Conservation (phyloP, 1,140 invertebrate species). For the Calosoma granatense region DNA sequence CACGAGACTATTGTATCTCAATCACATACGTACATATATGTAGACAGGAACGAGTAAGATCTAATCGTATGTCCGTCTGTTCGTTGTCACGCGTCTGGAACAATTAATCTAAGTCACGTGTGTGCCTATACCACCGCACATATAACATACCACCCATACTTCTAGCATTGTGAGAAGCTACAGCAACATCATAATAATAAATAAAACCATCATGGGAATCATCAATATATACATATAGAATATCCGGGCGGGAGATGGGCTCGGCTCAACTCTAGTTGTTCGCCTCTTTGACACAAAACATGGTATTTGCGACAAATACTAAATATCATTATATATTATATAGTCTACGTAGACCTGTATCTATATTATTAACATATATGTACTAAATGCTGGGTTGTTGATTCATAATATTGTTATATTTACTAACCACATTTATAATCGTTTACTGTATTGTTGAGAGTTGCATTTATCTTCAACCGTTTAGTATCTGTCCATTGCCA, state of each 20-base stretch:
- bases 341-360: neutral
- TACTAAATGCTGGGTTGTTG: neutral
- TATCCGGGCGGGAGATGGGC: too few species aligned
- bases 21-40: neutral
- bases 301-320: conserved; percentile 7
- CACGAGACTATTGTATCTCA: conserved; percentile 10
- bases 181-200: too few species aligned
- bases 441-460: neutral
- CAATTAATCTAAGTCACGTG: conserved; percentile 4
- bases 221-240: neutral
- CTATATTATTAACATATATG: neutral
- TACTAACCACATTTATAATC: too few species aligned
- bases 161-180: too few species aligned
- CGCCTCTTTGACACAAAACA: neutral
- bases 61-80: neutral
- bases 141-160: too few species aligned
- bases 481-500: too few species aligned
- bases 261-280: neutral
- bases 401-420: conserved; percentile 1
- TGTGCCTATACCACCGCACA: conserved; percentile 6
- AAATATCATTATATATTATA: neutral
- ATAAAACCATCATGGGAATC: too few species aligned
- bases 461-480: neutral
- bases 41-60: neutral
- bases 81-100: neutral